Percentiles rank a stretch among this genome's conserved stretches.
Evolutionary conservation across 37 sponge, comb jelly and placozoan genomes (phyloP).

Genomic region (Halichondria panicea): DNA sequence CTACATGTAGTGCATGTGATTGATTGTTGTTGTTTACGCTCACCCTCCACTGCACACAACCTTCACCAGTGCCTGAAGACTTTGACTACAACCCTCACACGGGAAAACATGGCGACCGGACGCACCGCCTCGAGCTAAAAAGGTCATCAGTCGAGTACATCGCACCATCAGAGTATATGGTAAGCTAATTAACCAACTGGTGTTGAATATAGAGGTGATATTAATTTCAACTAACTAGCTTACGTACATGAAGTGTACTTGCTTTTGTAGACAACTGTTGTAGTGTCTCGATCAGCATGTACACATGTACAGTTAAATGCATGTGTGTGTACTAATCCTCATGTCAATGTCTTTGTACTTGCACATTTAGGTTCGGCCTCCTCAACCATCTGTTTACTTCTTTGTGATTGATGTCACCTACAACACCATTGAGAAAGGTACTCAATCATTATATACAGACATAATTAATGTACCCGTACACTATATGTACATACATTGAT

Average conservation of each 20-base stretch:
- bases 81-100: slow-evolving; percentile 64
- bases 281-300: no score
- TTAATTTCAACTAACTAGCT: neutral
- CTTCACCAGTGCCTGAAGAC: slow-evolving; percentile 74
- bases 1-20: no score
- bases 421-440: slow-evolving; percentile 79
- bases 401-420: slow-evolving; percentile 91
- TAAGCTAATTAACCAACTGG: no score
- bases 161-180: slow-evolving; percentile 96
- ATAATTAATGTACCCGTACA: neutral
- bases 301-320: no score
- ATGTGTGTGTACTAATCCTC: no score
- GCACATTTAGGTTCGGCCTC: slow-evolving; percentile 76
- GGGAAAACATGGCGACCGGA: slow-evolving; percentile 43
- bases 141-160: slow-evolving; percentile 86
- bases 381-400: slow-evolving; percentile 90
- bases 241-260: no score
- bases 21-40: neutral
- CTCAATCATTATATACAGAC: neutral
- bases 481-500: neutral
- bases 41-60: no score
- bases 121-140: slow-evolving; percentile 64
- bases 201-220: neutral
- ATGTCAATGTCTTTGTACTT: slow-evolving; percentile 1
- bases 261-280: neutral